Evolutionary conservation across 2,113 vertebrate genomes (phyloP).

Genomic region (Eleginops maclovinus): DNA sequence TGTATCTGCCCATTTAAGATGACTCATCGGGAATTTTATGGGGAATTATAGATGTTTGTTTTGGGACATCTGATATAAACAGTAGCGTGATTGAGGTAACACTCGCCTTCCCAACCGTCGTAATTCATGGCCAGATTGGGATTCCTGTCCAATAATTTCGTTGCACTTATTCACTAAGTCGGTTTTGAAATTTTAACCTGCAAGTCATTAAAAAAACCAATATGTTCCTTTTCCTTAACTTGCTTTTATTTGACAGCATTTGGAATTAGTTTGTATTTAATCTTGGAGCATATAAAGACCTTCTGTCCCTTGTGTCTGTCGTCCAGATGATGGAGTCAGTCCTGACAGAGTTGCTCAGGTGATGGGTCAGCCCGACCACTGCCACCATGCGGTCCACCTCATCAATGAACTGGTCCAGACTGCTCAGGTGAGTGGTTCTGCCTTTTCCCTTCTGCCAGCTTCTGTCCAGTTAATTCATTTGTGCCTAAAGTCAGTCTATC

Average conservation of each 20-base stretch:
- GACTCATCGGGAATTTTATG: too few relatives aligned
- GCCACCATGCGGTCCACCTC: slow-evolving; percentile 95
- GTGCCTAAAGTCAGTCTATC: too few relatives aligned
- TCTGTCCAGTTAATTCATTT: not conserved
- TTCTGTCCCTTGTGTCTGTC: slow-evolving; percentile 26
- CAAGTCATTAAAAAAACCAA: too few relatives aligned
- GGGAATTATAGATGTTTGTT: too few relatives aligned
- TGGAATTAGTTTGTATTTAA: not conserved
- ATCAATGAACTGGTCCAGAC: slow-evolving; percentile 97
- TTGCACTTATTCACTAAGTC: too few relatives aligned
- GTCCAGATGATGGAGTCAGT: slow-evolving; percentile 94
- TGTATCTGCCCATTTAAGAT: too few relatives aligned
- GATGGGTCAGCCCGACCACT: slow-evolving; percentile 96
- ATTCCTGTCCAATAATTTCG: too few relatives aligned
- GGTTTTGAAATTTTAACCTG: too few relatives aligned
- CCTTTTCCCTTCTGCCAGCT: not conserved
- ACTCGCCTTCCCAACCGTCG: not conserved
- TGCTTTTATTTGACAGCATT: too few relatives aligned
- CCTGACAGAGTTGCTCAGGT: slow-evolving; percentile 95
- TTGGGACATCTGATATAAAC: too few relatives aligned
- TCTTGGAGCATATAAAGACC: not conserved
- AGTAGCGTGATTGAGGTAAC: not conserved
- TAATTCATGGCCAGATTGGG: not conserved
- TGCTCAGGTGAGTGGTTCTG: slow-evolving; percentile 87
- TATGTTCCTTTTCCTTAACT: too few relatives aligned